A percentile compares a stretch with the other conserved stretches of the same genome.
phyloP scores from a whole-genome alignment of 2,113 vertebrate species.

The Actenoides hombroni region DNA sequence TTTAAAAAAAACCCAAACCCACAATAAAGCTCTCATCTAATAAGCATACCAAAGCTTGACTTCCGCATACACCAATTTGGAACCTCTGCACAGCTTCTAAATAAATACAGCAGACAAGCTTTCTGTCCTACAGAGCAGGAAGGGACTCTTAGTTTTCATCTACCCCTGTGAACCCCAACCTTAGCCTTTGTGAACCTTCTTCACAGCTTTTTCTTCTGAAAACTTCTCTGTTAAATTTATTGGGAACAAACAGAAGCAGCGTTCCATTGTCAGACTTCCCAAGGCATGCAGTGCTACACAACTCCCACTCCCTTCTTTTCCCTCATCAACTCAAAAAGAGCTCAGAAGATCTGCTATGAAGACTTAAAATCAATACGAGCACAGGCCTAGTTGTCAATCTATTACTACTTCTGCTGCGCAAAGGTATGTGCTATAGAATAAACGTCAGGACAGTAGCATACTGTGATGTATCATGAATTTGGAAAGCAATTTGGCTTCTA shows the following conservation, averaged over 20 bases:
- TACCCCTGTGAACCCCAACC: neutral
- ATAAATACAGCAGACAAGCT: neutral
- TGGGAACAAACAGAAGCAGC: neutral
- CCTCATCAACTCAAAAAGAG: neutral
- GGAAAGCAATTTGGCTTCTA: conserved; percentile 31
- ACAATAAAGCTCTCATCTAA: neutral
- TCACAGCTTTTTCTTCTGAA: neutral
- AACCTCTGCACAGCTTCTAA: neutral
- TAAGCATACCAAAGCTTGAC: neutral
- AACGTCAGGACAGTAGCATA: neutral
- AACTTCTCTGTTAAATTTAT: neutral
- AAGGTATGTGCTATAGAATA: neutral
- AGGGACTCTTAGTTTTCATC: neutral
- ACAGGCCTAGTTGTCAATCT: neutral
- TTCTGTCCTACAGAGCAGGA: neutral
- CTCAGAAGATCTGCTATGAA: neutral
- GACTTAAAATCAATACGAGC: neutral
- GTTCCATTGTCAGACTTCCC: neutral
- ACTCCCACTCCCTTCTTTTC: neutral
- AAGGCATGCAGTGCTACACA: neutral
- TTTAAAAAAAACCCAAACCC: neutral
- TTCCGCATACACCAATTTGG: neutral
- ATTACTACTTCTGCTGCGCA: conserved; percentile 12
- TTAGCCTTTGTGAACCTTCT: neutral
- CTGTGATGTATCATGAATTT: neutral